Evolutionary conservation across 1,140 invertebrate genomes (phyloP), one percentile per base, ranked within the genome.

Genomic region (Hyles vespertilio): DNA sequence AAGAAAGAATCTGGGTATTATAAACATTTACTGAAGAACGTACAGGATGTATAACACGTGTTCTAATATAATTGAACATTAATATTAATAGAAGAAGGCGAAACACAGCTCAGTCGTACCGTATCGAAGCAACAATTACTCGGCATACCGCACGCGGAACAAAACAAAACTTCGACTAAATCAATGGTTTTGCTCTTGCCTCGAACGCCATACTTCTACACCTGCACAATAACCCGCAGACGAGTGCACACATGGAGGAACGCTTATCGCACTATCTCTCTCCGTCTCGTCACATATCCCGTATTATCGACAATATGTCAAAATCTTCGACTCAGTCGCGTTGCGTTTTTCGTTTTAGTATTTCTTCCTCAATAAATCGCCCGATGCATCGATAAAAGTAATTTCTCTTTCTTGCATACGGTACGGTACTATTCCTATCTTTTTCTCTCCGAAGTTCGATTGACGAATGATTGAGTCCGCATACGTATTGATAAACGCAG

Each of bases 381-480:
- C 40, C 54, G 63, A 72, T 72, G 56, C 56, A 55, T 69, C 66
- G 63, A 54, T 62, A 57, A 36, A 56, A 8, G 4, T 40, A 40
- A 62, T 70, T 48, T 65, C 56, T 79, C 77, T 72, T 34, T 40
- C 32, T 51, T 48, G 7, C 33, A 48, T 69, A 51, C 61, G 43
- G 34, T 43, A 36, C 61, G 56, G 55, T 40, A 11, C 72, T 79
- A 69, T 77, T 69, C 63, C 73, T 61, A 64, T 81, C 79, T 77
- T 83, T 72, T 63, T 83, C 70, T 22, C 63, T 70, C 73, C 50
- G 50, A 52, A 55, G 58, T 63, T 74, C 61, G 73, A 81, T 77
- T 83, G 74, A 83, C 70, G 76, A 77, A 81, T 81, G 78, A 82
- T 81, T 74, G 79, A 82, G 69, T 71, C 67, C 65, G 56, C 72